Base-by-base conservation (phyloP, 2,797 vertebrate genomes). In the Artibeus jamaicensis region DNA sequence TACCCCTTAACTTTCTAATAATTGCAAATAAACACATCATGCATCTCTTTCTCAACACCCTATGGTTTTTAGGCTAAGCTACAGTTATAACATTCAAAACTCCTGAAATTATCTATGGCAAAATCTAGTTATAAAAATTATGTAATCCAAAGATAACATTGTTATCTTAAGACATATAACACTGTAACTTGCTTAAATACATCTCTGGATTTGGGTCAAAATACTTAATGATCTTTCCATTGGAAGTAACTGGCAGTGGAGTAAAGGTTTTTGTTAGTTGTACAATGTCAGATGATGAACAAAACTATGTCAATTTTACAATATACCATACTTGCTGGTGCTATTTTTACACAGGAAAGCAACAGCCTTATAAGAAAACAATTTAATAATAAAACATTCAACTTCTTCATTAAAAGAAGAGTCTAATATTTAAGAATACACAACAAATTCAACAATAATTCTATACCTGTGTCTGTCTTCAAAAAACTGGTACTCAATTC, bases 381-480 rank as follows among this genome's bases (percentile, higher is more conserved):
- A 84, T 84, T 84, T 84, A 68, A 26, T 50, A 68, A 29, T 84
- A 84, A 68, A 48, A 84, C 39, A 68, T 68, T 37, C 62, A 68
- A 84, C 9, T 37, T 68, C 8, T 26, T 70, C 65, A 70, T 68
- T 50, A 29, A 48, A 84, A 76, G 67, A 59, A 46, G 22, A 57
- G 32, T 46, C 46, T 67, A 65, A 65, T 34, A 65, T 65, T 81
- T 32, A 94, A 73, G 65, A 68, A 65, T 6, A 85, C 14, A 18
- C 5, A 86, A 86, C 4, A 71, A 96, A 95, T 76, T 84, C 37
- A 95, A 73, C 55, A 87, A 77, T 50, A 89, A 59, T 93, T 79
- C 39, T 70, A 37, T 99, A 99, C 99, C 99, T 99, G 99, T 99
- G 98, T 98, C 97, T 98, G 83, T 99, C 99, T 93, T 99, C 99